Percentiles rank a stretch among this genome's conserved stretches.
Evolutionary conservation across 2,113 vertebrate genomes (phyloP).

Genomic region (Prinia subflava): DNA sequence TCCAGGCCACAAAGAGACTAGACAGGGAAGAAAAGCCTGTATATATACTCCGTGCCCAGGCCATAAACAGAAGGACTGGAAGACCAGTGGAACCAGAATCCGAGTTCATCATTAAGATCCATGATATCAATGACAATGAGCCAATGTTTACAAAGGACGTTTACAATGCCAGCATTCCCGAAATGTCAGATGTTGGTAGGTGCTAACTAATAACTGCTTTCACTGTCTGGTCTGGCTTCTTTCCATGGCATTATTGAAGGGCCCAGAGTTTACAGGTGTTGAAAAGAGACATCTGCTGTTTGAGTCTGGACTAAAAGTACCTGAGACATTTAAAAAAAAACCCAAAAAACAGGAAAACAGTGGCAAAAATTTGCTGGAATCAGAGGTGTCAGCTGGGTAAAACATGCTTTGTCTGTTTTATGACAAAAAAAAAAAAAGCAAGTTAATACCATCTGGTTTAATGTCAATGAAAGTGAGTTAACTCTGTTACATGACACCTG

Average conservation of each 20-base stretch:
- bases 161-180: conserved; percentile 87
- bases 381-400: not conserved
- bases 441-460: not conserved
- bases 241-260: not conserved
- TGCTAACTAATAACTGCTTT: conserved; percentile 13
- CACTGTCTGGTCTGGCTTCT: not conserved
- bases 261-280: not conserved
- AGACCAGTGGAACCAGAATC: conserved; percentile 91
- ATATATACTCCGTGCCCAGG: conserved; percentile 91
- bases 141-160: conserved; percentile 89
- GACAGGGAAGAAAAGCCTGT: conserved; percentile 93
- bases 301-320: not conserved
- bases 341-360: not conserved
- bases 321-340: not conserved
- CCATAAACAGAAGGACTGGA: conserved; percentile 87
- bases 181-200: conserved; percentile 94
- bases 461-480: not conserved
- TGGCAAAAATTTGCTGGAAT: not conserved
- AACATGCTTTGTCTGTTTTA: not conserved
- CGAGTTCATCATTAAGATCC: conserved; percentile 97
- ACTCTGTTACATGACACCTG: not conserved
- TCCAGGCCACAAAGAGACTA: conserved; percentile 93
- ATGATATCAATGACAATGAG: conserved; percentile 97
- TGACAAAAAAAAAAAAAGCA: not conserved
- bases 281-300: not conserved